Percentiles rank a stretch among this genome's conserved stretches.
These are phyloP conservation scores for Gymnocheta viridis DNA, from an alignment of 2,888 invertebrate genomes.

Conservation along the genomic window DNA sequence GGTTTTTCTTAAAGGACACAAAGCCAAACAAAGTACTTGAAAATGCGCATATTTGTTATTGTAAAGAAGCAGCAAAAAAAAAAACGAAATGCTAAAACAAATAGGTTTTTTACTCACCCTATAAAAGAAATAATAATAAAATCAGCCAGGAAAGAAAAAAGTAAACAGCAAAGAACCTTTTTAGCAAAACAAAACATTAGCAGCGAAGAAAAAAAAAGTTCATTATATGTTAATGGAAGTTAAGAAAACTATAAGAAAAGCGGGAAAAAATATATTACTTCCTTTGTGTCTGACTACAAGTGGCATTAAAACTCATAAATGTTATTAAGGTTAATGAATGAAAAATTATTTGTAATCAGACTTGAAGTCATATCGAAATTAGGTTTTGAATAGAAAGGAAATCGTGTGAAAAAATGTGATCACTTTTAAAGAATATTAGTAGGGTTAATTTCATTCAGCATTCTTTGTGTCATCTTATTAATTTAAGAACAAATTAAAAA, in stretches of 20 bases:
- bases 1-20: neutral
- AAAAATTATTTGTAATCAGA: neutral
- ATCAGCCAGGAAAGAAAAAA: neutral
- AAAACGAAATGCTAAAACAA: neutral
- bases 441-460: no score
- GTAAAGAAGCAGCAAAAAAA: neutral
- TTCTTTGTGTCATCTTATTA: no score
- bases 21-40: neutral
- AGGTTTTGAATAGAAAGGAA: no score
- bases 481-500: no score
- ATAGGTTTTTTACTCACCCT: neutral
- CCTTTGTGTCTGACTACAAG: neutral
- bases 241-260: neutral
- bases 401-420: no score
- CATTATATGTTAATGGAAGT: neutral
- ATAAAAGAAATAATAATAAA: neutral
- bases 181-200: slow-evolving; percentile 11
- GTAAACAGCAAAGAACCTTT: neutral
- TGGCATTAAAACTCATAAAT: neutral
- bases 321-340: neutral
- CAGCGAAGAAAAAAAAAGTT: neutral
- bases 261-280: neutral
- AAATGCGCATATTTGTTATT: neutral
- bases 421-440: no score
- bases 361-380: no score